A percentile compares a stretch with the other conserved stretches of the same genome.
Evolutionary conservation across 2,797 vertebrate species (phyloP).

Genomic region (Clarias laeviceps): DNA sequence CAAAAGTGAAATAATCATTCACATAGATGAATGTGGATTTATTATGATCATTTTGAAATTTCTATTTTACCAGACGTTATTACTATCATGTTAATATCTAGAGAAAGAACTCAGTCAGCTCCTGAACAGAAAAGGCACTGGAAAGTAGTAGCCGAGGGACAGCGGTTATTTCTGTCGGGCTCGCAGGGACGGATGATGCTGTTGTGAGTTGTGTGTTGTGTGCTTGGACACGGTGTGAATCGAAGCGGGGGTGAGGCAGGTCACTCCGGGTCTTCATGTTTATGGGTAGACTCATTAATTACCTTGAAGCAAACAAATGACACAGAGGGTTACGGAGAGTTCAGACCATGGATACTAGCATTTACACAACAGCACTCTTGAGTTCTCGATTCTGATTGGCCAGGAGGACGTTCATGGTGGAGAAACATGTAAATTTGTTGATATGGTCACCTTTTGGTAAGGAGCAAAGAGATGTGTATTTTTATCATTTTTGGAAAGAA

Average conservation of each 20-base stretch:
- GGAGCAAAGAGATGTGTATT: neutral
- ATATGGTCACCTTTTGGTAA: neutral
- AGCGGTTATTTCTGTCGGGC: conserved; percentile 77
- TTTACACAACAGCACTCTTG: neutral
- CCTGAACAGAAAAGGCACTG: conserved; percentile 85
- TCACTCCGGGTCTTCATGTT: conserved; percentile 89
- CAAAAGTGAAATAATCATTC: neutral
- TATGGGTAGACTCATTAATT: conserved; percentile 93
- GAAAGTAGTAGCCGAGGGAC: conserved; percentile 75
- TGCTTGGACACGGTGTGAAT: conserved; percentile 16
- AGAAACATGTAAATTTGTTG: neutral
- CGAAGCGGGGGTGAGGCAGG: conserved; percentile 43
- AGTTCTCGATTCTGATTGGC: neutral
- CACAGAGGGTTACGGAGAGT: neutral
- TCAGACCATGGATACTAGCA: neutral
- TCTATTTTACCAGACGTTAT: conserved; percentile 6
- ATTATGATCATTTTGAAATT: conserved; percentile 49
- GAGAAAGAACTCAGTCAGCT: neutral
- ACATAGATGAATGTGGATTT: neutral
- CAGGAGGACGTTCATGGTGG: no score
- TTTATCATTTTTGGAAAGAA: neutral
- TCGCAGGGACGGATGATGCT: conserved; percentile 44
- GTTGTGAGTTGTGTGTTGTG: conserved; percentile 17
- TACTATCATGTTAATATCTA: neutral
- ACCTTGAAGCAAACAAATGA: conserved; percentile 73